Percentiles rank a stretch among this genome's conserved stretches.
Evolutionary conservation across 1,140 invertebrate species (phyloP).

Genomic region (Drosophila tristis): DNA sequence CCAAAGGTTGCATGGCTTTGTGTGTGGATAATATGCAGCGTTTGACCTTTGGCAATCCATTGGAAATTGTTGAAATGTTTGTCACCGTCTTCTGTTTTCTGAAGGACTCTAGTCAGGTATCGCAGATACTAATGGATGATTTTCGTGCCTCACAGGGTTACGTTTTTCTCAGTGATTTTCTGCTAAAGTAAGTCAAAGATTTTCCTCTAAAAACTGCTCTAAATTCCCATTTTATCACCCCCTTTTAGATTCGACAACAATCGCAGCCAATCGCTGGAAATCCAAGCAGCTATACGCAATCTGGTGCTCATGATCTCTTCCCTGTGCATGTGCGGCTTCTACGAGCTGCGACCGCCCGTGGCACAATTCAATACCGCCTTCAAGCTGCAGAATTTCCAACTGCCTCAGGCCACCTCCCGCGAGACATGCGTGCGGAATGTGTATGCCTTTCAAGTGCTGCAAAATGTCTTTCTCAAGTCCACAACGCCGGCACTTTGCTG

Average conservation of each 20-base stretch:
- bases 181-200: constrained; percentile 91
- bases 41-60: constrained; percentile 94
- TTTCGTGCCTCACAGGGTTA: constrained; percentile 98
- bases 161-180: constrained; percentile 96
- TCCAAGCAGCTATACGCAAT: constrained; percentile 95
- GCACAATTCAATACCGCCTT: constrained; percentile 95
- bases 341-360: constrained; percentile 93
- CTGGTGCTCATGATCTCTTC: constrained; percentile 96
- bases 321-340: constrained; percentile 96
- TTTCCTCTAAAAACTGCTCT: fast-evolving
- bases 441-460: constrained; percentile 97
- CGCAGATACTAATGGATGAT: constrained; percentile 97
- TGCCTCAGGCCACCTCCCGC: constrained; percentile 95
- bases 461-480: constrained; percentile 96
- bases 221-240: background rate
- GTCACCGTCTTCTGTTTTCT: constrained; percentile 98
- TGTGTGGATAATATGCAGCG: constrained; percentile 99
- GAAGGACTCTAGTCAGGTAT: constrained; percentile 99
- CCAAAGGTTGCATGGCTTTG: constrained; percentile 96
- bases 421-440: constrained; percentile 96
- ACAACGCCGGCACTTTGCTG: constrained; percentile 93
- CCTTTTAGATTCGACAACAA: constrained; percentile 90
- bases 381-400: constrained; percentile 95
- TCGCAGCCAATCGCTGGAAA: constrained; percentile 89
- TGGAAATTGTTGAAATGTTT: constrained; percentile 99